Percentiles rank a stretch among this genome's conserved stretches.
Evolutionary conservation across 92 coral and sea anemone genomes (phyloP).

Genomic region (Porites rus): DNA sequence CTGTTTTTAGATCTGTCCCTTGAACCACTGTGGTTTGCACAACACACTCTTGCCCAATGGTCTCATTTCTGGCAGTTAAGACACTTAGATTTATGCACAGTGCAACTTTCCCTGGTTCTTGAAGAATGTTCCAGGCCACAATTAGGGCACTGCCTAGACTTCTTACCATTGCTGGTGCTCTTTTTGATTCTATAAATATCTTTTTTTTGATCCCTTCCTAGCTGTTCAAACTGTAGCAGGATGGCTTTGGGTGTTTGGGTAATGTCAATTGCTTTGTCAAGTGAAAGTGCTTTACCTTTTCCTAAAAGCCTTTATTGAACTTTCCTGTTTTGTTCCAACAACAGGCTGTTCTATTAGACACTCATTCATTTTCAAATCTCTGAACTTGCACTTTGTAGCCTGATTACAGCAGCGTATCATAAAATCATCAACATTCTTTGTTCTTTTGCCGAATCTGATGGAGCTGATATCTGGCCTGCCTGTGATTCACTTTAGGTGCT

Average conservation of each 20-base stretch:
- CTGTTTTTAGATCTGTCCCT: too few species aligned
- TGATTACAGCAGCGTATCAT: slow-evolving; percentile 51
- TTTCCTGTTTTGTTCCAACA: slow-evolving; percentile 43
- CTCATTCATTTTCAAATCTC: slow-evolving; percentile 49
- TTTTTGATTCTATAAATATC: slow-evolving; percentile 23
- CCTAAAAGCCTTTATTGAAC: slow-evolving; percentile 21
- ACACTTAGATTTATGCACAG: slow-evolving; percentile 70
- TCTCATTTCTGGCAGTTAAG: slow-evolving; percentile 47
- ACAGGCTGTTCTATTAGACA: slow-evolving; percentile 44
- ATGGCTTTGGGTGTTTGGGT: background rate
- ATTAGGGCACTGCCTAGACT: slow-evolving; percentile 55
- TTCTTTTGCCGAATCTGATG: slow-evolving; percentile 41
- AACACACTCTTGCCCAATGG: slow-evolving; percentile 63
- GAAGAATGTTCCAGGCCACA: slow-evolving; percentile 47
- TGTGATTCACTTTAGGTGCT: slow-evolving; percentile 52
- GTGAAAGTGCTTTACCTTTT: slow-evolving; percentile 11
- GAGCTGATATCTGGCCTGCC: slow-evolving; percentile 46
- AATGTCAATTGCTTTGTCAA: background rate
- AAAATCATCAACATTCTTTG: slow-evolving; percentile 57
- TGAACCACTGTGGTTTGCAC: background rate
- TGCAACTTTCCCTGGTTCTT: slow-evolving; percentile 51
- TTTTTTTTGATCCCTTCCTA: slow-evolving; percentile 11
- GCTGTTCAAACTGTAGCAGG: background rate
- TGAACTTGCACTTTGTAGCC: slow-evolving; percentile 38
- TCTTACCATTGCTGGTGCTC: slow-evolving; percentile 12